A percentile compares a stretch with the other conserved stretches of the same genome.
phyloP scores from a whole-genome alignment of 2,113 vertebrate genomes.

The Rhombomys opimus region DNA sequence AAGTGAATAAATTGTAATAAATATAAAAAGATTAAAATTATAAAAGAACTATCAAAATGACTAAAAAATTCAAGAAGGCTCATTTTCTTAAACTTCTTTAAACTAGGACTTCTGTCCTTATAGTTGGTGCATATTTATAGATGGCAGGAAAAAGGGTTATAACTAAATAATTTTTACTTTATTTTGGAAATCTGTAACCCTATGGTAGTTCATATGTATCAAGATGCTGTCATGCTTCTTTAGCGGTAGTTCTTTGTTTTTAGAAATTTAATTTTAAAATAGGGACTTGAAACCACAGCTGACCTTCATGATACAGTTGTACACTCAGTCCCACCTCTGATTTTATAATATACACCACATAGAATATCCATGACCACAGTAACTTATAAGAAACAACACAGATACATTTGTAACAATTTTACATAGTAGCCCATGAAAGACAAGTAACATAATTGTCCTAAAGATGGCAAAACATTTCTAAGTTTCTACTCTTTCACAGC shows the following conservation, averaged over 20 bases:
- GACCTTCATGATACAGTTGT: constrained; percentile 1
- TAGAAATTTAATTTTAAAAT: constrained; percentile 29
- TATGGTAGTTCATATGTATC: neutral
- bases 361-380: neutral
- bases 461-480: neutral
- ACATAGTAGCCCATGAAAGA: neutral
- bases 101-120: neutral
- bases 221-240: neutral
- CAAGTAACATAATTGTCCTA: neutral
- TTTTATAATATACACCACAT: neutral
- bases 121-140: neutral
- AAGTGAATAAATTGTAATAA: too few species aligned
- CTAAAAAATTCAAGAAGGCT: constrained; percentile 18
- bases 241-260: neutral
- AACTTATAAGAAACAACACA: constrained; percentile 3
- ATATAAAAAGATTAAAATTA: too few species aligned
- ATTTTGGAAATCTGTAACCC: neutral
- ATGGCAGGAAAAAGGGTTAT: neutral
- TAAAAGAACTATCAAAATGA: neutral
- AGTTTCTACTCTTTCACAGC: neutral
- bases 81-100: neutral
- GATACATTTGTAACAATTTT: neutral
- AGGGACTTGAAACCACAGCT: neutral
- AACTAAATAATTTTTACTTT: constrained; percentile 17
- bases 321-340: neutral